Conservation (phyloP, 2,888 invertebrate species). For the Drosophila neonasuta region DNA sequence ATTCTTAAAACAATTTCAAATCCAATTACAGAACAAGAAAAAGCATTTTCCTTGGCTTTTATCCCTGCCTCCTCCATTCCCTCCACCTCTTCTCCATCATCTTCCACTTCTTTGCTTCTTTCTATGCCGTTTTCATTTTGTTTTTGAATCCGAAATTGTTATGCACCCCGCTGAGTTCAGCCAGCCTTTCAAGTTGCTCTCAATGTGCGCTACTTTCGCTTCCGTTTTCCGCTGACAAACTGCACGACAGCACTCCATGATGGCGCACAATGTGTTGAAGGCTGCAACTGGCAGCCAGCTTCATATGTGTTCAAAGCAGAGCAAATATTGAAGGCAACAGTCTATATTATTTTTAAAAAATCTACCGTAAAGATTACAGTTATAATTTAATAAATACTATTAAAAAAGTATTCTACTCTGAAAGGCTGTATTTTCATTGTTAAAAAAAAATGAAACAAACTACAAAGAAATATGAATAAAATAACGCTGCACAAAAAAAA, state of each 20-base stretch:
- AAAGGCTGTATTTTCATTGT: too few relatives aligned
- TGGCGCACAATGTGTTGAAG: neutral
- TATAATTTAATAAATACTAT: too few relatives aligned
- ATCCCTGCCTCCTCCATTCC: constrained; percentile 28
- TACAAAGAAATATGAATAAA: too few relatives aligned
- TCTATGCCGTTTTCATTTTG: constrained; percentile 51
- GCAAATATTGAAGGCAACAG: neutral
- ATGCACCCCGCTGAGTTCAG: constrained; percentile 55
- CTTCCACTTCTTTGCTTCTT: constrained; percentile 9
- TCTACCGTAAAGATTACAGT: too few relatives aligned
- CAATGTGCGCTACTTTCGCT: constrained; percentile 49
- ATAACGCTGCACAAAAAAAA: too few relatives aligned
- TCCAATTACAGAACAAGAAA: constrained; percentile 73
- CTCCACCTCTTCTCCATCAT: too few relatives aligned
- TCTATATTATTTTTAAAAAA: neutral
- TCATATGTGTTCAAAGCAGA: neutral
- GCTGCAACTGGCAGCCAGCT: constrained; percentile 15
- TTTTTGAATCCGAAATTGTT: constrained; percentile 63
- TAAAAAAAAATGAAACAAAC: too few relatives aligned
- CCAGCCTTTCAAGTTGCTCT: neutral
- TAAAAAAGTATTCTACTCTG: too few relatives aligned
- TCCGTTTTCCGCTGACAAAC: constrained; percentile 37
- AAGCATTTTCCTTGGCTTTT: constrained; percentile 66
- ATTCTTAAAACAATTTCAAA: constrained; percentile 74
- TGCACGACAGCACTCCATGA: constrained; percentile 13